A percentile compares a stretch with the other conserved stretches of the same genome.
phyloP scores from a whole-genome alignment of 2,113 vertebrate genomes.

The Tenrec ecaudatus region DNA sequence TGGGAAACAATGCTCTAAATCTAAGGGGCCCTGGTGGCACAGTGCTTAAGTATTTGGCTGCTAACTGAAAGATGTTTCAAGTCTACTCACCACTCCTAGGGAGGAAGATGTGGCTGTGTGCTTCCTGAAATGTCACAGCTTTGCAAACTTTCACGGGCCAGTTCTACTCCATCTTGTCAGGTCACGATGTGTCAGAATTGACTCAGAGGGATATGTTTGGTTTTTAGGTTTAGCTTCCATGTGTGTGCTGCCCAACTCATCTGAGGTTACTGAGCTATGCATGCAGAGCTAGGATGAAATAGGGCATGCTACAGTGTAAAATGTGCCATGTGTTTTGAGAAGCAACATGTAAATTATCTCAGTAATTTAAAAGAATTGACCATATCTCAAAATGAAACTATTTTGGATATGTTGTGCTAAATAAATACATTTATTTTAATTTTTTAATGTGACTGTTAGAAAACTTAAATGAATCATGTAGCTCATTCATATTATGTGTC shows the following conservation, averaged over 20 bases:
- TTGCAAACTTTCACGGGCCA: too few relatives aligned
- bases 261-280: background rate
- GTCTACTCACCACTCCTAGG: too few relatives aligned
- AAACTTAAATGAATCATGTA: background rate
- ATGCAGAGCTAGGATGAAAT: background rate
- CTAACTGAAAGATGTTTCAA: too few relatives aligned
- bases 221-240: background rate
- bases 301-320: background rate
- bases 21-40: background rate
- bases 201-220: too few relatives aligned
- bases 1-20: background rate
- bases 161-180: too few relatives aligned
- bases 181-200: too few relatives aligned
- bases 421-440: background rate
- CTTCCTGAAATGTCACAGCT: too few relatives aligned
- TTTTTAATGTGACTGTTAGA: background rate
- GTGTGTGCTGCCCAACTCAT: background rate
- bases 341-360: constrained; percentile 18
- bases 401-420: background rate
- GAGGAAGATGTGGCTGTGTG: too few relatives aligned
- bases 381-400: background rate
- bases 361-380: background rate
- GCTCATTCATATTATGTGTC: background rate
- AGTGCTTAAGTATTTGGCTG: background rate
- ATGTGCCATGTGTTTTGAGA: background rate